Conservation (phyloP, 2,888 invertebrate species). For the Tipula helvola region DNA sequence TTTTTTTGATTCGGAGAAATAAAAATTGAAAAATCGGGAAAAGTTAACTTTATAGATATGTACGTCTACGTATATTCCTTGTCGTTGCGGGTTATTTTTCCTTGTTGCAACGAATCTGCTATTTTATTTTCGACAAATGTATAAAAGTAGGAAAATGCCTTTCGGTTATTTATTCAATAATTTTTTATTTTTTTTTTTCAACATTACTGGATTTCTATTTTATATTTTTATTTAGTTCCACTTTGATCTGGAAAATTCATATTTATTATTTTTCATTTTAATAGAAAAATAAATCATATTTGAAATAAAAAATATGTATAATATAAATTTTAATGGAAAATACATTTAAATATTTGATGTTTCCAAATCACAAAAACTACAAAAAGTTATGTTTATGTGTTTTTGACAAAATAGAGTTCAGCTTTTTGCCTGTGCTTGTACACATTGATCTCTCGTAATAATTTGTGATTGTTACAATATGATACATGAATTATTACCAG, state of each 20-base stretch:
- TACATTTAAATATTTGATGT: neutral
- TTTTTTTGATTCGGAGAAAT: neutral
- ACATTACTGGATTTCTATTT: neutral
- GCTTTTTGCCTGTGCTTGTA: neutral
- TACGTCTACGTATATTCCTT: neutral
- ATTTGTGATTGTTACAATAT: slow-evolving; percentile 4
- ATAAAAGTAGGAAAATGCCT: neutral
- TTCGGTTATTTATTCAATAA: neutral
- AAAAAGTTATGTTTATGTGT: neutral
- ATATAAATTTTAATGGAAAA: neutral
- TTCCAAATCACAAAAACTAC: neutral
- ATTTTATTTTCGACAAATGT: neutral
- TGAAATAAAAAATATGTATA: neutral
- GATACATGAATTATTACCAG: neutral
- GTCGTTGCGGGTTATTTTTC: neutral
- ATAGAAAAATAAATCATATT: neutral
- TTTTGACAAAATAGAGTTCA: neutral
- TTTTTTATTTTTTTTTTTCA: neutral
- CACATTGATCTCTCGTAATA: neutral
- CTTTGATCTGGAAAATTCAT: neutral
- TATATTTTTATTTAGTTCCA: neutral
- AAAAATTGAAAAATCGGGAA: neutral
- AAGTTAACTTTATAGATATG: neutral
- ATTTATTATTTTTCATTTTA: neutral
- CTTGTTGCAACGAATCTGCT: neutral